phyloP scores from a whole-genome alignment of 2,113 vertebrate genomes.

The Ochotona curzoniae region DNA sequence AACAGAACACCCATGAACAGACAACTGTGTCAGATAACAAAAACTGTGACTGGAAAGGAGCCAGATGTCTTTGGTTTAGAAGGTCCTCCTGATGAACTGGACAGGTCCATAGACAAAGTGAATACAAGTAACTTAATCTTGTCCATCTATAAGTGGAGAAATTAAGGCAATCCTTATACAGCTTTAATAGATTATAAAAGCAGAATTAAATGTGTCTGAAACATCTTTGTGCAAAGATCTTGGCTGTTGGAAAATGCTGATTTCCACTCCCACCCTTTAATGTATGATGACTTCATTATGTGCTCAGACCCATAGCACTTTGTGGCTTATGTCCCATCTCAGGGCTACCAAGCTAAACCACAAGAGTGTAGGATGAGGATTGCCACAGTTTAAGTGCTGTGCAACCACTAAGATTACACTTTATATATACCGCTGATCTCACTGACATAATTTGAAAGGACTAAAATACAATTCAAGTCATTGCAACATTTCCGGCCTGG shows the following conservation, averaged over 20 bases:
- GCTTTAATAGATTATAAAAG: conserved; percentile 28
- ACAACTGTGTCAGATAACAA: neutral
- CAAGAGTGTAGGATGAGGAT: conserved; percentile 64
- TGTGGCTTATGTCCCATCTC: conserved; percentile 61
- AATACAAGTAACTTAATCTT: neutral
- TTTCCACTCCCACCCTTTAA: conserved; percentile 50
- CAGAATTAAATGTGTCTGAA: neutral
- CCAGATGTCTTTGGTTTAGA: neutral
- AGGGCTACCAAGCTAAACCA: conserved; percentile 71
- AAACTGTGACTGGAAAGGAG: neutral
- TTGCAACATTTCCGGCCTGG: conserved; percentile 61
- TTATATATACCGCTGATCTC: conserved; percentile 75
- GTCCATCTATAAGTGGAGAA: neutral
- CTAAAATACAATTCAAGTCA: conserved; percentile 63
- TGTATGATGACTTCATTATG: conserved; percentile 76
- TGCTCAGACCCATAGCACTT: conserved; percentile 62
- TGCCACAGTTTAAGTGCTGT: conserved; percentile 56
- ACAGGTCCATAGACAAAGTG: neutral
- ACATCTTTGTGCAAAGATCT: neutral
- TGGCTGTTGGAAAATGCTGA: conserved; percentile 13
- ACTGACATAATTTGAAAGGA: conserved; percentile 57
- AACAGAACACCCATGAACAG: neutral
- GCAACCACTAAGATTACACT: conserved; percentile 72
- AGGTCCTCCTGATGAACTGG: neutral
- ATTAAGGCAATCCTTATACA: conserved; percentile 8